Evolutionary conservation across 1,140 invertebrate species (phyloP).

Genomic region (Drosophila melanogaster): DNA sequence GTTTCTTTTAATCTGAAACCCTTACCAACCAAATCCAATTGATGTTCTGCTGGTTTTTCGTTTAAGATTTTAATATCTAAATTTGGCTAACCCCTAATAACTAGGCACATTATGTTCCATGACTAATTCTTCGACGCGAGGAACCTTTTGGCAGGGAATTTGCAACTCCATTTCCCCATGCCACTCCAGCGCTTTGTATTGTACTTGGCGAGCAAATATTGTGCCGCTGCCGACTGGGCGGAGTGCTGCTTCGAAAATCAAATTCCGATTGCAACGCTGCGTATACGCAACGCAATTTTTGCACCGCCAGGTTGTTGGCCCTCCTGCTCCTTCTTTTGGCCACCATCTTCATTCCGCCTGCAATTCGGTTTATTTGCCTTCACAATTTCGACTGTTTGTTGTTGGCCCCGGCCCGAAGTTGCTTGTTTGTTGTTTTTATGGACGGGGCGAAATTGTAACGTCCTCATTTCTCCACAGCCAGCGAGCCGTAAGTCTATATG

Average conservation of each 20-base stretch:
- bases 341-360: conserved; percentile 22
- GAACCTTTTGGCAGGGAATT: conserved; percentile 35
- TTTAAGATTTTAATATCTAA: conserved; percentile 14
- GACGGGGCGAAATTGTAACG: conserved; percentile 37
- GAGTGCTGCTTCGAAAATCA: conserved; percentile 68
- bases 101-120: neutral
- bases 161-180: neutral
- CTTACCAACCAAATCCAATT: conserved; percentile 10
- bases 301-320: conserved; percentile 32
- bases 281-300: conserved; percentile 71
- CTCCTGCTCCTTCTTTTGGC: conserved; percentile 7
- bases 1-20: neutral
- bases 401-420: conserved; percentile 44
- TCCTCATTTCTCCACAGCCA: conserved; percentile 12
- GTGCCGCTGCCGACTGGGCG: conserved; percentile 55
- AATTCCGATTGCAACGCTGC: conserved; percentile 76
- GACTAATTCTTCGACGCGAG: conserved; percentile 7
- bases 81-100: conserved; percentile 6
- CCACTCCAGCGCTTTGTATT: conserved; percentile 58
- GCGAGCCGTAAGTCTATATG: conserved; percentile 7
- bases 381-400: conserved; percentile 72
- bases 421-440: conserved; percentile 67
- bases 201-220: conserved; percentile 73
- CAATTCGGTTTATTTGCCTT: conserved; percentile 71
- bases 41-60: conserved; percentile 22